Base-by-base conservation (phyloP, 2,113 vertebrate species). In the Hemicordylus capensis region DNA sequence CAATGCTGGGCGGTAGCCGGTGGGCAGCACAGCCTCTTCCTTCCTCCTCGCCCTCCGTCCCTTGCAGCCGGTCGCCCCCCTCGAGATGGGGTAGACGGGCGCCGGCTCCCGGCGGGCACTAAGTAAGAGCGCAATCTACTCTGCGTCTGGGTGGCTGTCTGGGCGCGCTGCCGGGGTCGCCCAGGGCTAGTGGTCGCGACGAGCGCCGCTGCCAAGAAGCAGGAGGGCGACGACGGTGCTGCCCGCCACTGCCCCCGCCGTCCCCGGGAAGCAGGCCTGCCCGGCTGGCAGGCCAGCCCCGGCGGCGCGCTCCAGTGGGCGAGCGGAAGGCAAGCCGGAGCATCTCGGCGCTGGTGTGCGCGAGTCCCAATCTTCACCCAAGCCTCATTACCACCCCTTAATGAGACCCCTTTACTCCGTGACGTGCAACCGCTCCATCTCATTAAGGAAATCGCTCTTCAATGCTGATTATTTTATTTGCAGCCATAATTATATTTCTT, bases 381-480 rank as follows among this genome's bases (percentile, higher is more conserved):
- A 98, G 97, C 97, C 97, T 98, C 98, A 98, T 99, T 99, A 99
- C 87, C 96, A 94, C 95, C 96, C 94, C 95, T 95, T 99, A 98
- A 99, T 98, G 98, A 98, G 98, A 97, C 97, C 98, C 98, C 97
- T 98, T 97, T 96, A 96, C 97, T 98, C 97, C 98, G 98, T 99
- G 98, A 98, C 98, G 97, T 97, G 97, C 96, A 97, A 96, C 97
- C 97, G 97, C 98, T 98, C 97, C 96, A 96, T 98, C 97, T 99
- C 97, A 98, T 99, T 98, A 99, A 98, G 97, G 97, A 98, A 98
- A 99, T 99, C 97, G 97, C 98, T 98, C 98, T 98, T 98, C 98
- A 98, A 98, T 98, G 98, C 98, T 98, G 98, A 99, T 99, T 99
- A 99, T 99, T 98, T 98, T 99, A 98, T 99, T 99, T 99, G 98